Base-by-base conservation (phyloP, 2,113 vertebrate species). In the Nannobrachium achirus region DNA sequence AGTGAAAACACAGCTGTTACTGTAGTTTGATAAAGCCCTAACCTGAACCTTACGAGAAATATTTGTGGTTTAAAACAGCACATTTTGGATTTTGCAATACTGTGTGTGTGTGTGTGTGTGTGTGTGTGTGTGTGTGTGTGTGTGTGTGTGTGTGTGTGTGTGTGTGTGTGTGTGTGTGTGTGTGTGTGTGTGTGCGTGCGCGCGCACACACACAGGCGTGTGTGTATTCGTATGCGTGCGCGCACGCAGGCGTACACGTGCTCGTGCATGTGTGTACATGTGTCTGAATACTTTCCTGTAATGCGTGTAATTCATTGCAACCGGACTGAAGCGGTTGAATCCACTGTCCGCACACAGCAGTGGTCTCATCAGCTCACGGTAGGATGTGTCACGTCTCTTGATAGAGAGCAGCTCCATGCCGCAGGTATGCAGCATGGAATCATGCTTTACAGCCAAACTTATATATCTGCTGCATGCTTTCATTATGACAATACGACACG, bases 401-500 rank as follows among this genome's bases (percentile, higher is more conserved):
- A 53, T 11, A 48, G 53, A 64, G 53, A 69, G 59, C 60, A 42
- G 41, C n/a, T 40, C 39, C 16, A 11, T n/a, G n/a, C n/a, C n/a
- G n/a, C 60, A 11, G 48, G 66, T 56, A 33, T 51, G 20, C 9
- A 41, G 42, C 18, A 62, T 33, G 2, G 11, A 51, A 39, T 49
- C 39, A 63, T n/a, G 44, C 10, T 44, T 38, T 45, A 57, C 25
- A 58, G 14, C 44, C 59, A 55, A 11, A 58, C 18, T 44, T 25
- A 7, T 33, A 25, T 13, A 25, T 15, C 15, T 18, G 25, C 18
- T 44, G 61, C 20, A 19, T 65, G 59, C 18, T 38, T 57, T 51
- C 38, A 16, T 10, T 14, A 18, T 71, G 48, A 61, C 48, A 44
- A 11, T 6, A n/a, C n/a, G n/a, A n/a, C n/a, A n/a, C n/a, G n/a